phyloP scores from a whole-genome alignment of 2,113 vertebrate genomes.

The Dromas ardeola region DNA sequence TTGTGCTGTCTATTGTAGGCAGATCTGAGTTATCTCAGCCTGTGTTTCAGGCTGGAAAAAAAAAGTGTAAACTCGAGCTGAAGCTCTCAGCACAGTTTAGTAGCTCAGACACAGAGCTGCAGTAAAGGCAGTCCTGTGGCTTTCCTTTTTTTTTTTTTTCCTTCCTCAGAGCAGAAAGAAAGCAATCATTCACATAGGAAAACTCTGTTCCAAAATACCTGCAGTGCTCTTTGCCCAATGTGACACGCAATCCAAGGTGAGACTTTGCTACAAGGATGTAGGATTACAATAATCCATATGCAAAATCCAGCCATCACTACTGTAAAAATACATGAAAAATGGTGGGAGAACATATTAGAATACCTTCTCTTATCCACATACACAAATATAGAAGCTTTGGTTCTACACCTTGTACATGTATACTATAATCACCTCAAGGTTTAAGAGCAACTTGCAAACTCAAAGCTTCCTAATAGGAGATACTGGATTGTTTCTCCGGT shows the following conservation, averaged over 20 bases:
- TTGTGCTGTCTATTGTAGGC: neutral
- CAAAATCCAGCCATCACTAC: neutral
- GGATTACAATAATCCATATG: neutral
- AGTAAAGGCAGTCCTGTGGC: neutral
- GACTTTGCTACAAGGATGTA: neutral
- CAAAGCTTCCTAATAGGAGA: neutral
- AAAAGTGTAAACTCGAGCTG: neutral
- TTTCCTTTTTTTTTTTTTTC: neutral
- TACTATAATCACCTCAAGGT: neutral
- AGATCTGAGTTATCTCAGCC: constrained; percentile 12
- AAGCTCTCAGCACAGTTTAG: constrained; percentile 7
- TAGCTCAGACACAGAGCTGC: constrained; percentile 6
- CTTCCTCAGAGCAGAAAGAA: neutral
- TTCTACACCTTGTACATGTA: neutral
- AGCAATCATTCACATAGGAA: neutral
- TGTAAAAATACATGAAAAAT: neutral
- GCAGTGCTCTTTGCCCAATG: neutral
- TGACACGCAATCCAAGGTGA: neutral
- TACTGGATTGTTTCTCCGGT: neutral
- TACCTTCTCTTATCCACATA: neutral
- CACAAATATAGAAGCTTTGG: neutral
- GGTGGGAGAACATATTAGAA: neutral
- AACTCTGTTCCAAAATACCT: constrained; percentile 4
- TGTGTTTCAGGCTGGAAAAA: neutral
- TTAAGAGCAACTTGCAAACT: neutral